Base-by-base conservation (phyloP, 2,888 invertebrate species). In the Hirtodrosophila trivittata region DNA sequence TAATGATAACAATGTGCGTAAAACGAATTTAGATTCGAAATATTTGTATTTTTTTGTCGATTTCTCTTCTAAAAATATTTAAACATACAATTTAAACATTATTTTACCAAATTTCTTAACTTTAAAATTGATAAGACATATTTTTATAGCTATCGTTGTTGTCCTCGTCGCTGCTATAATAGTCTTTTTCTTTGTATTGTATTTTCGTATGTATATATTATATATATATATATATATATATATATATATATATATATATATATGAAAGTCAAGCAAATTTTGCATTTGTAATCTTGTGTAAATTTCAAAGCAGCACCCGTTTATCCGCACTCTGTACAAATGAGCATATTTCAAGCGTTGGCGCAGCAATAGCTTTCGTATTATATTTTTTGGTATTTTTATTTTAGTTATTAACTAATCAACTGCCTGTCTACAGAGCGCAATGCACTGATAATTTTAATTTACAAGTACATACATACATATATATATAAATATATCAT, bases 391-490 rank as follows among this genome's bases (percentile, higher is more conserved):
- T 16, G 21, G 32, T 43, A 50, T 50, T 45, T 12, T 47, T 57
- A 41, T 38, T 42, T 57, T 63, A 77, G 54, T 74, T 66, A 33
- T 66, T 72, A 62, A 67, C 56, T 62, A 43, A 66, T 70, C 46
- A 86, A 77, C 77, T 76, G 87, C 87, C 86, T 87, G 86, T 85
- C 78, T 66, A 63, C 72, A 71, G 75, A 84, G 84, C 87, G 86
- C 81, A 86, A 72, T 86, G 85, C 87, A 85, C 87, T 87, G 87
- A 87, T 85, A 87, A 84, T 81, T 84, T 86, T 85, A 87, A 74
- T 87, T 83, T 77, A 56, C 46, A 60, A 69, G 52, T 71, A 54
- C 64, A n/a, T n/a, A n/a, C n/a, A n/a, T n/a, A n/a, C n/a, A n/a
- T n/a, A n/a, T n/a, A n/a, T n/a, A n/a, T 46, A 74, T 65, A 51